phyloP scores from a whole-genome alignment of 1,140 invertebrate genomes.

The Halyomorpha halys region DNA sequence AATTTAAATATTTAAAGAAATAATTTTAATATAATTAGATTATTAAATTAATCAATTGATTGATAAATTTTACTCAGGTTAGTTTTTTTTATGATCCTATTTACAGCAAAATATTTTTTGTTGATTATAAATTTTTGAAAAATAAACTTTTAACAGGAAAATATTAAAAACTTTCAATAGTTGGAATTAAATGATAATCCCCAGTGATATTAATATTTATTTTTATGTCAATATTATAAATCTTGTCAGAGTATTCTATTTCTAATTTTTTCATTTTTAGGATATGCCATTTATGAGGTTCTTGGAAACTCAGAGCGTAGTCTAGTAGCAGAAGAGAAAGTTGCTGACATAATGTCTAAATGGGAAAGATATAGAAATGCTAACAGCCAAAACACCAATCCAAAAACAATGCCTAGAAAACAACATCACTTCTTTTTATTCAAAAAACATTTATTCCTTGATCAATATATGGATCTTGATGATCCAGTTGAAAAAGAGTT shows the following conservation, averaged over 20 bases:
- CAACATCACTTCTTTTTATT: constrained; percentile 59
- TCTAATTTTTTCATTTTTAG: constrained; percentile 33
- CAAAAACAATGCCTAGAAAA: constrained; percentile 35
- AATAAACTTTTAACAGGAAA: no score
- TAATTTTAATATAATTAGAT: no score
- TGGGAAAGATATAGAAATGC: constrained; percentile 77
- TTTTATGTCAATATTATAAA: background rate
- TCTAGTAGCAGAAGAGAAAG: constrained; percentile 72
- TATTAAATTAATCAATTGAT: no score
- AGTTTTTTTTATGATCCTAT: no score
- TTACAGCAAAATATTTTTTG: no score
- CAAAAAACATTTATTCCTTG: constrained; percentile 88
- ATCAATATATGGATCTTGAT: constrained; percentile 68
- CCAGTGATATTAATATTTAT: background rate
- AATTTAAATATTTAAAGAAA: no score
- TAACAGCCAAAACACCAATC: constrained; percentile 37
- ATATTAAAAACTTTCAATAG: no score
- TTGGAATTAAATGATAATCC: no score
- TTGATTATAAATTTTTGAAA: no score
- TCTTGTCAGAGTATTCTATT: background rate
- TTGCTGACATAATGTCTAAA: constrained; percentile 88
- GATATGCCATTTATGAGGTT: constrained; percentile 50
- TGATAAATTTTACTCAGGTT: no score
- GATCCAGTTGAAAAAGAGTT: constrained; percentile 91
- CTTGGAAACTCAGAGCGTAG: constrained; percentile 73